These are phyloP conservation scores for Corythornis cristatus DNA, from an alignment of 2,113 vertebrate genomes.

Conservation along the genomic window DNA sequence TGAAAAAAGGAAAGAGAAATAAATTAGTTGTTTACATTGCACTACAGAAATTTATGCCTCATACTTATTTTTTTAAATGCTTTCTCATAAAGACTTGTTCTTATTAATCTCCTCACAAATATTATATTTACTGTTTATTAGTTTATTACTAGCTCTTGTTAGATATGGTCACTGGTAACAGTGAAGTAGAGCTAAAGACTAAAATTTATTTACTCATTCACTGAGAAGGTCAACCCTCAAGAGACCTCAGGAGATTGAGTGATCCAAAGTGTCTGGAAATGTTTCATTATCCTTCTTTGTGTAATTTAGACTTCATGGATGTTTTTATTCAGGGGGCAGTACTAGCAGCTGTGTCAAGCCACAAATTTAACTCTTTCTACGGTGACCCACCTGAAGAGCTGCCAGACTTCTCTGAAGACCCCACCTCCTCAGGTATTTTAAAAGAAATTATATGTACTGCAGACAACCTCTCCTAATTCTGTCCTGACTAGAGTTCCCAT, in stretches of 20 bases:
- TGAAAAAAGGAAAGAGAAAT: neutral
- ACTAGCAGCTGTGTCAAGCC: constrained; percentile 96
- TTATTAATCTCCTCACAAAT: neutral
- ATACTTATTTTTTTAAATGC: neutral
- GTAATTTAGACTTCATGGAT: constrained; percentile 40
- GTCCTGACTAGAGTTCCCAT: neutral
- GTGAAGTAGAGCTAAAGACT: neutral
- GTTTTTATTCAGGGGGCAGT: constrained; percentile 88
- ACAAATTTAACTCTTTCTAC: constrained; percentile 98
- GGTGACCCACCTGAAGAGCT: constrained; percentile 97
- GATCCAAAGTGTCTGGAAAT: neutral
- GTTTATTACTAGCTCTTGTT: neutral
- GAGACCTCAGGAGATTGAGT: neutral
- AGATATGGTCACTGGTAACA: neutral
- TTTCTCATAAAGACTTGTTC: neutral
- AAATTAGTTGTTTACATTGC: neutral
- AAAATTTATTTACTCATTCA: neutral
- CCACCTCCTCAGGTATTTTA: constrained; percentile 94
- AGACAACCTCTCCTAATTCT: neutral
- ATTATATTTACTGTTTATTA: neutral
- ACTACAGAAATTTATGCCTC: neutral
- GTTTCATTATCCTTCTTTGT: neutral
- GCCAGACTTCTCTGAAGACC: constrained; percentile 95
- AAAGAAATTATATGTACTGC: neutral
- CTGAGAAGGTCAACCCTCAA: neutral